Conservation (phyloP, 2,888 invertebrate genomes). For the Stramonita haemastoma region DNA sequence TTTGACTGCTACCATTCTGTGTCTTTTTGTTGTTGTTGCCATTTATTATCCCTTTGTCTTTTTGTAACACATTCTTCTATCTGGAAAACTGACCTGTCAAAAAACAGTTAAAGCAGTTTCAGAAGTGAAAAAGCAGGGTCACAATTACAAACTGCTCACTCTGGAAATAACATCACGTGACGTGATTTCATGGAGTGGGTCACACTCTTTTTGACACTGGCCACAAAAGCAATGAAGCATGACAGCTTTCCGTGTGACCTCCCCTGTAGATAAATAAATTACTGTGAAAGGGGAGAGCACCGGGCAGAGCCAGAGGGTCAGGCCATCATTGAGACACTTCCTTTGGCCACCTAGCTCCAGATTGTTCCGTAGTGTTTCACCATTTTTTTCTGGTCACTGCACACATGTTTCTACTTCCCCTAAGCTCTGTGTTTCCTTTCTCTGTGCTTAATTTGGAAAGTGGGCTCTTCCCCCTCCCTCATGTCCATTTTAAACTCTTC, state of each 20-base stretch:
- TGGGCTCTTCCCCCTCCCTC: too few species aligned
- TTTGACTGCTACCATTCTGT: too few species aligned
- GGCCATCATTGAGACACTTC: not conserved
- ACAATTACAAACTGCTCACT: not conserved
- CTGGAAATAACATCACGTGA: not conserved
- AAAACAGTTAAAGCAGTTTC: too few species aligned
- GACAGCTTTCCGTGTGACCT: slow-evolving; percentile 3
- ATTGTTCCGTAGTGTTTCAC: slow-evolving; percentile 18
- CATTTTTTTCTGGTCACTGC: slow-evolving; percentile 25
- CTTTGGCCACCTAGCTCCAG: not conserved
- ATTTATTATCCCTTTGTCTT: too few species aligned
- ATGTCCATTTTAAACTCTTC: not conserved
- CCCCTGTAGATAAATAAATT: slow-evolving; percentile 17
- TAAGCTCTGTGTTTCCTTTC: not conserved
- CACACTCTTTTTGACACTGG: not conserved
- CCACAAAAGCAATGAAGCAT: not conserved
- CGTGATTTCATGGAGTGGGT: not conserved
- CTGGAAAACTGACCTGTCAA: too few species aligned
- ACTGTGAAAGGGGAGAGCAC: not conserved
- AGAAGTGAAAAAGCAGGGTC: too few species aligned
- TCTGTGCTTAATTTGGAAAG: too few species aligned
- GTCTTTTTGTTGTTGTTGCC: too few species aligned
- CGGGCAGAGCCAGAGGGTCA: not conserved
- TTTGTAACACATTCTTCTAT: too few species aligned
- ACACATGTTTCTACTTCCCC: not conserved